Evolutionary conservation across 2,888 invertebrate genomes (phyloP).

Genomic region (Stenoptilia bipunctidactyla): DNA sequence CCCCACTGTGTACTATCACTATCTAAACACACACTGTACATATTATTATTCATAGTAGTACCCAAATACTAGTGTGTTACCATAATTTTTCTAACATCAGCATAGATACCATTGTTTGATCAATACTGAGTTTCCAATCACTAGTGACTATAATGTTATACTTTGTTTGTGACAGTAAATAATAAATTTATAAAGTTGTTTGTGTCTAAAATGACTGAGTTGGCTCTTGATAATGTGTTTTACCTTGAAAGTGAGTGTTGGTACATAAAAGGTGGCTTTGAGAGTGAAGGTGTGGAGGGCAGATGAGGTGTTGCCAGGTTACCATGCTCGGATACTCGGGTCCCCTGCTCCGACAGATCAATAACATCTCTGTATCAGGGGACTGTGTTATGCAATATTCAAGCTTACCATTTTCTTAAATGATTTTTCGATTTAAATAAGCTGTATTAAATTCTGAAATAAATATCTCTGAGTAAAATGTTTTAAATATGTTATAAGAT

Average conservation of each 20-base stretch:
- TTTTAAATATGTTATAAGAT: too few relatives aligned
- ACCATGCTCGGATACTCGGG: constrained; percentile 48
- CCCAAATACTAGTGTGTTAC: constrained; percentile 24
- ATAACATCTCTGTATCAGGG: constrained; percentile 56
- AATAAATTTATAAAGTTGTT: constrained; percentile 21
- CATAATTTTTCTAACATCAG: constrained; percentile 19
- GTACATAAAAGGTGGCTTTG: constrained; percentile 22
- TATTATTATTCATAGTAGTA: constrained; percentile 26
- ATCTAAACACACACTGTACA: constrained; percentile 28
- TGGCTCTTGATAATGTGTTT: constrained; percentile 67
- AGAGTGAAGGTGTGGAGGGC: constrained; percentile 39
- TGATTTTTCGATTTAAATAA: too few relatives aligned
- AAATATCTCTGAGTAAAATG: too few relatives aligned
- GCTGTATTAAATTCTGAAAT: too few relatives aligned
- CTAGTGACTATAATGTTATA: constrained; percentile 41
- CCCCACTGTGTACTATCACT: constrained; percentile 34
- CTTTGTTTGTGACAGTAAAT: constrained; percentile 27
- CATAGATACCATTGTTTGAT: constrained; percentile 61
- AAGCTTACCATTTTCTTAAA: too few relatives aligned
- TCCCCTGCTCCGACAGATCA: constrained; percentile 49
- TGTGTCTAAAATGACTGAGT: constrained; percentile 50
- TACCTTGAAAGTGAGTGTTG: constrained; percentile 65
- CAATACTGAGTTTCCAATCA: constrained; percentile 43
- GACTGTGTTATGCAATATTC: constrained; percentile 55
- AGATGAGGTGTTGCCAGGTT: constrained; percentile 63